Evolutionary conservation across 2,113 vertebrate genomes (phyloP).

Genomic region (Pomatostomus ruficeps): DNA sequence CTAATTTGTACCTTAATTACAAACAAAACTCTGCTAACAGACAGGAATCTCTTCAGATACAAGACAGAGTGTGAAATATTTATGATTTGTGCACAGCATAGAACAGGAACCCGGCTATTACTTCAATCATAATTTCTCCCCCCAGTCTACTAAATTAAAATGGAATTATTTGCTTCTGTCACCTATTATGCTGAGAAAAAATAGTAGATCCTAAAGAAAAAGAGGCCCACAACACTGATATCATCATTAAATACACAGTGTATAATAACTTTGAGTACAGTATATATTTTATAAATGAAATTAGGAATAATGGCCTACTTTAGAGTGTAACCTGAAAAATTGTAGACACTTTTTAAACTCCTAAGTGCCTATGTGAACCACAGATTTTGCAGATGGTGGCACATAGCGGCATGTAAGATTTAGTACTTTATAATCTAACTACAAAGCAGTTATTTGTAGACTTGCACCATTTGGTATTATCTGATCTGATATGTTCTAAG

Average conservation of each 20-base stretch:
- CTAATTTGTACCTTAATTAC: constrained; percentile 31
- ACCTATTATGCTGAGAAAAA: neutral
- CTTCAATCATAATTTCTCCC: neutral
- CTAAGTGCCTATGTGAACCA: neutral
- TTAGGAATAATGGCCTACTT: neutral
- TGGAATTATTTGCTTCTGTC: constrained; percentile 18
- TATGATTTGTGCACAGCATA: neutral
- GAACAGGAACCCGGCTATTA: neutral
- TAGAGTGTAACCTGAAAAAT: neutral
- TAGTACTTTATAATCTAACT: neutral
- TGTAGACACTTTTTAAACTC: neutral
- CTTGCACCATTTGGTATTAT: neutral
- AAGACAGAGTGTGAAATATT: constrained; percentile 28
- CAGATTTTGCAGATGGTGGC: neutral
- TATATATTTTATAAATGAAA: neutral
- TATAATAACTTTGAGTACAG: neutral
- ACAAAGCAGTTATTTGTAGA: neutral
- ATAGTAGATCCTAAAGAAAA: neutral
- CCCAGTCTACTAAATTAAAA: constrained; percentile 18
- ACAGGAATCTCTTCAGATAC: neutral
- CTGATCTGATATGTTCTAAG: neutral
- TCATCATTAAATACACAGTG: neutral
- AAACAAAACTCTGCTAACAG: constrained; percentile 10
- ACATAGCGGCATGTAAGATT: neutral
- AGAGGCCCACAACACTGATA: neutral